Base-by-base conservation (phyloP, 2,888 invertebrate species). In the Noctua pronuba region DNA sequence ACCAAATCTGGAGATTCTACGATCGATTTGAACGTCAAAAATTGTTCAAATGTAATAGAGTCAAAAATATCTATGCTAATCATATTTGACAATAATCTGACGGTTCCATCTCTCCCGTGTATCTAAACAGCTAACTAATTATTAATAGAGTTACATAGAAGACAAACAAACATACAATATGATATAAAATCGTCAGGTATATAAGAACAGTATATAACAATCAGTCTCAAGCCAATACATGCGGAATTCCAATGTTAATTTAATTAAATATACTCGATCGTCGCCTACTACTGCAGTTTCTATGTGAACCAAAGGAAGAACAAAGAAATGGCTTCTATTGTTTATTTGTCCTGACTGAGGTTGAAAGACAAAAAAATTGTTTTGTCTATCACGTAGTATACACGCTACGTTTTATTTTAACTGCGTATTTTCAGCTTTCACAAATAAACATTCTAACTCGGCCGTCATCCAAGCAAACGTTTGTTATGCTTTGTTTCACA, bases 211-310 rank as follows among this genome's bases (percentile, higher is more conserved):
- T 93, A 92, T 91, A 89, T 92, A 92, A 94, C 93, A 94, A 94
- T 95, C 96, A 96, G 96, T 96, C 96, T 96, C 94, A 94, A 95
- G 94, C 94, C 91, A 94, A 94, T 93, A 93, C 92, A 94, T 90
- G 87, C 93, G 87, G 92, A 93, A 91, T 92, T 90, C 79, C 89
- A 91, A 89, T 90, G 89, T 90, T 91, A 91, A 91, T 87, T 90
- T 87, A 91, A 92, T 92, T 89, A 91, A 92, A 91, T 90, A 90
- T 91, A 92, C 90, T 91, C 74, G 81, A 89, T 79, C 65, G 79
- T 79, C 86, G 84, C 88, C 91, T 88, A 88, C 81, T 89, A 89
- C 87, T 88, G 89, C 88, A 86, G 78, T 62, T 21, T 24, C 35
- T 41, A 41, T 18, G 49, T 16, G 10, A 41, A 64, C 41, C 24